phyloP scores from a whole-genome alignment of 2,888 invertebrate species.

The Octodonta nipae region DNA sequence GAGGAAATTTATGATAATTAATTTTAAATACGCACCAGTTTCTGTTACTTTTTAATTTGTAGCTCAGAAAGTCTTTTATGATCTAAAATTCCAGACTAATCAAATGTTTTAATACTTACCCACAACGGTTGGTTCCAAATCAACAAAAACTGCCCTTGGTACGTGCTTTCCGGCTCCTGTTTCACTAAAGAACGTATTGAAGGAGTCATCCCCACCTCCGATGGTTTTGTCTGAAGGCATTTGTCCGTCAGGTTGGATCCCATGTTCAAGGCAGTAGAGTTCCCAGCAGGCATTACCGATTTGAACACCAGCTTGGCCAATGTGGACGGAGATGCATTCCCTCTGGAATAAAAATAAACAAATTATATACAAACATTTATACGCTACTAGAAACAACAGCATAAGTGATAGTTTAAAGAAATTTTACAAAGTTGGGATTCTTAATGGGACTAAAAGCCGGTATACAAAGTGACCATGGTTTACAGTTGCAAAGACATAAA shows the following conservation, averaged over 20 bases:
- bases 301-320: conserved; percentile 76
- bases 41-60: too few relatives aligned
- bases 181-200: conserved; percentile 42
- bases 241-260: conserved; percentile 55
- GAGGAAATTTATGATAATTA: too few relatives aligned
- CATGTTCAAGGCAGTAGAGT: conserved; percentile 71
- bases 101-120: conserved; percentile 41
- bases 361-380: too few relatives aligned
- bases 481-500: too few relatives aligned
- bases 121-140: conserved; percentile 78
- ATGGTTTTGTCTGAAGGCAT: conserved; percentile 21
- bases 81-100: not conserved
- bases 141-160: conserved; percentile 71
- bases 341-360: too few relatives aligned
- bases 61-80: too few relatives aligned
- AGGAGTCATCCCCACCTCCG: conserved; percentile 29
- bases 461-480: too few relatives aligned
- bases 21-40: too few relatives aligned
- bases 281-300: conserved; percentile 83
- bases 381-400: too few relatives aligned
- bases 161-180: conserved; percentile 61
- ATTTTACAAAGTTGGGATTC: too few relatives aligned
- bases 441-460: too few relatives aligned
- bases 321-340: conserved; percentile 77
- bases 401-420: too few relatives aligned